phyloP scores from a whole-genome alignment of 1,140 invertebrate genomes.

The Nylanderia fulva region DNA sequence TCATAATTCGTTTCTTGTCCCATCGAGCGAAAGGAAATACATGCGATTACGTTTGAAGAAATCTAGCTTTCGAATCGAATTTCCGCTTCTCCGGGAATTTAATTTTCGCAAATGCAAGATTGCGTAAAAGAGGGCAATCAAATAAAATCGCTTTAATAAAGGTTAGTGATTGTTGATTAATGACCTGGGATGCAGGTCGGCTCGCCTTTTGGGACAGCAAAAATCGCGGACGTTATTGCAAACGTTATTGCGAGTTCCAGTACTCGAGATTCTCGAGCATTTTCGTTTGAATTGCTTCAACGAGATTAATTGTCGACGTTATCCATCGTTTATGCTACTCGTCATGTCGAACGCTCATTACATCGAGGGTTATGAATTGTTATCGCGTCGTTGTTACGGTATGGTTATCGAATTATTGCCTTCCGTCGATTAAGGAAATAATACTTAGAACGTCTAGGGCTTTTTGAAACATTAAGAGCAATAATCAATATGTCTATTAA shows the following conservation, averaged over 20 bases:
- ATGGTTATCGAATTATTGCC: neutral
- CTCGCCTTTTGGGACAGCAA: neutral
- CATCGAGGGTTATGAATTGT: slow-evolving; percentile 4
- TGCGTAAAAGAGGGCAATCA: neutral
- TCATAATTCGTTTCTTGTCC: neutral
- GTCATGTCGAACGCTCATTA: slow-evolving; percentile 8
- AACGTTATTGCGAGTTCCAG: slow-evolving; percentile 26
- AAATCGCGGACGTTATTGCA: slow-evolving; percentile 12
- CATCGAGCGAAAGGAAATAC: neutral
- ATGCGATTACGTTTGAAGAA: neutral
- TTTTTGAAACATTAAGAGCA: neutral
- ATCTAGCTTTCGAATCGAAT: neutral
- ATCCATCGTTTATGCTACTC: slow-evolving; percentile 3
- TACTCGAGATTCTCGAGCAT: slow-evolving; percentile 11
- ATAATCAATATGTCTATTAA: slow-evolving; percentile 15
- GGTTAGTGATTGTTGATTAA: slow-evolving; percentile 16
- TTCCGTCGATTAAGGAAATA: neutral
- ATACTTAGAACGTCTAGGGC: neutral
- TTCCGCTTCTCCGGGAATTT: neutral
- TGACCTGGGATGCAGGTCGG: neutral
- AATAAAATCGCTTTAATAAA: slow-evolving; percentile 16
- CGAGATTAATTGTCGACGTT: slow-evolving; percentile 41
- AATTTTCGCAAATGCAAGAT: slow-evolving; percentile 22
- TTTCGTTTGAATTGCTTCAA: slow-evolving; percentile 46
- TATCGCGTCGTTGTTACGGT: neutral